Evolutionary conservation across 2,797 vertebrate species (phyloP).

Genomic region (Sebastes melanostomus): DNA sequence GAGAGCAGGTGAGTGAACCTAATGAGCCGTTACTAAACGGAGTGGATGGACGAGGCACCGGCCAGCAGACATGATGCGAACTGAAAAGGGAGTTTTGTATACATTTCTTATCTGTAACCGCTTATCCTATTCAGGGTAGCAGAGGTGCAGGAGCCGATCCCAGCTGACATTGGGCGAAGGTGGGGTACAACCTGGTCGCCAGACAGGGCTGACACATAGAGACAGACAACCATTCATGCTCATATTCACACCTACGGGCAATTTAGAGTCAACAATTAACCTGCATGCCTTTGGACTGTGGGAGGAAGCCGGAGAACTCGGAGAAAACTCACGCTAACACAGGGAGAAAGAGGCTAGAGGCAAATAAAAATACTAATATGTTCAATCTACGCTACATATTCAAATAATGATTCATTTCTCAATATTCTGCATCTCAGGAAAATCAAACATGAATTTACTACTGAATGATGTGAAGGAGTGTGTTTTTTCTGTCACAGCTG

Average conservation of each 20-base stretch:
- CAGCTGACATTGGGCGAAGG: too few species aligned
- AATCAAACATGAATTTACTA: background rate
- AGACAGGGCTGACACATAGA: too few species aligned
- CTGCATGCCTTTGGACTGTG: too few species aligned
- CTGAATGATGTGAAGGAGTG: background rate
- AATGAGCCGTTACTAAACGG: slow-evolving; percentile 8
- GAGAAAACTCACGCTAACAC: too few species aligned
- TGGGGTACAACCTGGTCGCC: too few species aligned
- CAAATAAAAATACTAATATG: background rate
- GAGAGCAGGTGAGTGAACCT: slow-evolving; percentile 6
- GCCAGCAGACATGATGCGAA: background rate
- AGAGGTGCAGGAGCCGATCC: too few species aligned
- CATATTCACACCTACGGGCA: too few species aligned
- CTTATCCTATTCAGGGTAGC: too few species aligned
- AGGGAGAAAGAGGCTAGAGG: background rate
- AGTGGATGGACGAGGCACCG: background rate
- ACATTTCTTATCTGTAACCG: background rate
- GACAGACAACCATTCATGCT: too few species aligned
- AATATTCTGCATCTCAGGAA: background rate
- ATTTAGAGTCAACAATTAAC: too few species aligned
- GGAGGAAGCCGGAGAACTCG: too few species aligned
- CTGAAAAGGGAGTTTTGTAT: background rate
- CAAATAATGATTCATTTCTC: background rate
- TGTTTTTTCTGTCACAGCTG: background rate
- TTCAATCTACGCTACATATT: background rate